phyloP scores from a whole-genome alignment of 2,113 vertebrate species.

The Ascaphus truei region DNA sequence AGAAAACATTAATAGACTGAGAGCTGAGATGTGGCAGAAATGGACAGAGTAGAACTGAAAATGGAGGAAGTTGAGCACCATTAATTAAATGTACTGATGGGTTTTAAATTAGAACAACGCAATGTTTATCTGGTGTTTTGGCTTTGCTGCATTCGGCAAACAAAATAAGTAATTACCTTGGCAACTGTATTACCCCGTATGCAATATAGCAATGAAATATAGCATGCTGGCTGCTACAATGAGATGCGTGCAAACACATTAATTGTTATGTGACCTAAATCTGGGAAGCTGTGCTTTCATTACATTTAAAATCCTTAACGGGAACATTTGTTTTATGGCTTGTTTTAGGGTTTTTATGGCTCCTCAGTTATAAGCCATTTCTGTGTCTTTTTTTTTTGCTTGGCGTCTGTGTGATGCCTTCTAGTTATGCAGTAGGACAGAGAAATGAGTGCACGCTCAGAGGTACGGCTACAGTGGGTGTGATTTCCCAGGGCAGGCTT shows the following conservation, averaged over 20 bases:
- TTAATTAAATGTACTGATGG: slow-evolving; percentile 38
- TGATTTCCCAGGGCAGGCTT: no score
- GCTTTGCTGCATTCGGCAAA: slow-evolving; percentile 31
- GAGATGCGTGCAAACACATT: slow-evolving; percentile 36
- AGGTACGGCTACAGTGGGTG: no score
- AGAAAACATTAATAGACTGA: slow-evolving; percentile 10
- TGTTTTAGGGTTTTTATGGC: slow-evolving; percentile 32
- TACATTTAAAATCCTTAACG: slow-evolving; percentile 34
- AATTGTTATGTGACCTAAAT: slow-evolving; percentile 38
- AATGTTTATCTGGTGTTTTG: slow-evolving; percentile 37
- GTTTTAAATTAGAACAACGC: slow-evolving; percentile 34
- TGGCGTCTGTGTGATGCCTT: slow-evolving; percentile 21
- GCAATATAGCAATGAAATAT: slow-evolving; percentile 31
- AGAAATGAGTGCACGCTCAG: no score
- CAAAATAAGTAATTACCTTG: slow-evolving; percentile 37
- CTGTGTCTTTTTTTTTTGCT: slow-evolving; percentile 13
- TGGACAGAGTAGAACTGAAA: slow-evolving; percentile 19
- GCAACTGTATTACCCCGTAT: slow-evolving; percentile 32
- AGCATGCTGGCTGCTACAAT: slow-evolving; percentile 19
- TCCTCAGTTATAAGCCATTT: slow-evolving; percentile 29
- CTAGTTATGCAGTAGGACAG: no score
- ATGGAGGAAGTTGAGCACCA: slow-evolving; percentile 32
- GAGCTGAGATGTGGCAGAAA: slow-evolving; percentile 27
- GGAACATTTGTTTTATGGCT: slow-evolving; percentile 37
- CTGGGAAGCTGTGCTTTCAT: slow-evolving; percentile 21